A percentile compares a stretch with the other conserved stretches of the same genome.
These are phyloP conservation scores for Parnassius apollo DNA, from an alignment of 2,888 invertebrate genomes.

Conservation along the genomic window DNA sequence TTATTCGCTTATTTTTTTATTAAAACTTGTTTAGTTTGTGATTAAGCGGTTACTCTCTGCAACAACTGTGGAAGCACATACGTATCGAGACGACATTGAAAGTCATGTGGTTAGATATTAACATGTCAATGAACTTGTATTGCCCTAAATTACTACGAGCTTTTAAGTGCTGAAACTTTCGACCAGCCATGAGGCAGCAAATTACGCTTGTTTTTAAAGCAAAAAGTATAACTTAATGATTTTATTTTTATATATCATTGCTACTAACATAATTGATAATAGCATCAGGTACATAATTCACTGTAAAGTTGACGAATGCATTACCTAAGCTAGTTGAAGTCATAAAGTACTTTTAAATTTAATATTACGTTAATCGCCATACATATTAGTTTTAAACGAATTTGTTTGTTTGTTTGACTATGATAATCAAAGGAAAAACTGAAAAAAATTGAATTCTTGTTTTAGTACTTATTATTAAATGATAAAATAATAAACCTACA, in stretches of 20 bases:
- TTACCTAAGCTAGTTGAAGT: conserved; percentile 42
- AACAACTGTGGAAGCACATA: conserved; percentile 36
- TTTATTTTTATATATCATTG: background rate
- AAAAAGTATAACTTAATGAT: background rate
- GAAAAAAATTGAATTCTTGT: no score
- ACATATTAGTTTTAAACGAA: conserved; percentile 18
- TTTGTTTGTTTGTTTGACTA: background rate
- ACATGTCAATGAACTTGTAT: conserved; percentile 64
- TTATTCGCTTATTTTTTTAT: conserved; percentile 16
- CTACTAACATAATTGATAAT: background rate
- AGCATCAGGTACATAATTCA: conserved; percentile 7
- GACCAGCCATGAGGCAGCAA: conserved; percentile 30
- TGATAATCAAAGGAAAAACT: no score
- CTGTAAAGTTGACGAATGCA: conserved; percentile 39
- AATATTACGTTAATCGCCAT: conserved; percentile 28
- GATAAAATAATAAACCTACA: no score
- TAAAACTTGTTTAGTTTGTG: conserved; percentile 20
- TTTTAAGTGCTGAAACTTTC: conserved; percentile 40
- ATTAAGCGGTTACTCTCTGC: background rate
- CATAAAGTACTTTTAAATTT: conserved; percentile 34
- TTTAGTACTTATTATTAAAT: no score
- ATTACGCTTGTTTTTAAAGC: background rate
- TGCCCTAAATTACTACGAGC: conserved; percentile 54
- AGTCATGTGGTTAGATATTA: conserved; percentile 55
- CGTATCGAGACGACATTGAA: conserved; percentile 53